Percentiles rank a stretch among this genome's conserved stretches.
Conservation (phyloP, 2,797 vertebrate genomes). For the Bovichtus diacanthus region DNA sequence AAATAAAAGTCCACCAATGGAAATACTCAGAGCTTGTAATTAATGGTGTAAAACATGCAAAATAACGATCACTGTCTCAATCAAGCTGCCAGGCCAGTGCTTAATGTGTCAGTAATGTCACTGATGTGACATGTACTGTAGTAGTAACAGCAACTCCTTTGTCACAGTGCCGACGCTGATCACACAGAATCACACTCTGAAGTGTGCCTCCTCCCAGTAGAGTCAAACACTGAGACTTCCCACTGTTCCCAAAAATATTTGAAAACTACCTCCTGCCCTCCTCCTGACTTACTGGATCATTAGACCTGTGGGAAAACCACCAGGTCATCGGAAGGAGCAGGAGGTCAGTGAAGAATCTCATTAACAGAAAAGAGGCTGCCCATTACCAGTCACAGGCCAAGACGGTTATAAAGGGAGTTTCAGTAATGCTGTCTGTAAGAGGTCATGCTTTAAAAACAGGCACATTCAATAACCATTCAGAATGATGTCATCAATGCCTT, state of each 20-base stretch:
- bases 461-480: constrained; percentile 55
- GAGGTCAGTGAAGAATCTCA: constrained; percentile 32
- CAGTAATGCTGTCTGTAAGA: constrained; percentile 26
- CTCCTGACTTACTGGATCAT: constrained; percentile 45
- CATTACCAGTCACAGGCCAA: constrained; percentile 33
- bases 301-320: constrained; percentile 36
- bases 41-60: constrained; percentile 30
- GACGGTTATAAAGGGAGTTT: constrained; percentile 19
- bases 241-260: constrained; percentile 24
- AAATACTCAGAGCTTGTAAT: not conserved
- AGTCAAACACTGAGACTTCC: constrained; percentile 36
- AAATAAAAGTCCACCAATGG: not conserved
- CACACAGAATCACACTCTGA: constrained; percentile 34
- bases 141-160: constrained; percentile 2
- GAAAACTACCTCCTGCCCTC: constrained; percentile 36
- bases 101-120: not conserved
- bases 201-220: constrained; percentile 57
- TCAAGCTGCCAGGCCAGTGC: constrained; percentile 21
- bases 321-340: constrained; percentile 38
- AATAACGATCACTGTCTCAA: constrained; percentile 16
- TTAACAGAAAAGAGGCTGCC: constrained; percentile 32
- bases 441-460: constrained; percentile 60
- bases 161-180: constrained; percentile 8
- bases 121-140: constrained; percentile 8
- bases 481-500: constrained; percentile 18